A percentile compares a stretch with the other conserved stretches of the same genome.
Conservation (phyloP, 2,797 vertebrate species). For the Aldrovandia affinis region DNA sequence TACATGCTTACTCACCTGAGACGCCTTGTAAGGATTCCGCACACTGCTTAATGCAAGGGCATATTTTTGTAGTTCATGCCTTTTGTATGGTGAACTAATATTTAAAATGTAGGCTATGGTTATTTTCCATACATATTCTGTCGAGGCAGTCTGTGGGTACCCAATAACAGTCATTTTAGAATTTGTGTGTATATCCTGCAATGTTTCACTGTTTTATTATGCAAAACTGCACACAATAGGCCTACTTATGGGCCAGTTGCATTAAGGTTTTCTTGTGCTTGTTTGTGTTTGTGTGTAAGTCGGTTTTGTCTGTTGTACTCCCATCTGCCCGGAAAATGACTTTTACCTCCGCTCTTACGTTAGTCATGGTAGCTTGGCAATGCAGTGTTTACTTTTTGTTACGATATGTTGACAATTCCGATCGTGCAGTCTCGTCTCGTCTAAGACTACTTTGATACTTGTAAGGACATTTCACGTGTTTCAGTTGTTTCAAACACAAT, state of each 20-base stretch:
- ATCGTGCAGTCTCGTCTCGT: too few species aligned
- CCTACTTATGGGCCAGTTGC: constrained; percentile 24
- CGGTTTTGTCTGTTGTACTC: constrained; percentile 46
- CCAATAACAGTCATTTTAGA: neutral
- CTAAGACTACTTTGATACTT: too few species aligned
- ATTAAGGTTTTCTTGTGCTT: neutral
- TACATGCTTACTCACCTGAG: neutral
- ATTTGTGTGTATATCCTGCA: neutral
- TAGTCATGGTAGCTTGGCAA: constrained; percentile 63
- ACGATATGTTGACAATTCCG: too few species aligned
- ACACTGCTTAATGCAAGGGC: neutral
- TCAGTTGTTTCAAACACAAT: too few species aligned
- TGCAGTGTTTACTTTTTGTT: too few species aligned
- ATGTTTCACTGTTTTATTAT: neutral
- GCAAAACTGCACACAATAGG: neutral
- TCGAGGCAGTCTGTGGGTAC: neutral
- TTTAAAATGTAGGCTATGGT: neutral
- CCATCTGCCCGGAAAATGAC: constrained; percentile 62
- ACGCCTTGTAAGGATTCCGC: neutral
- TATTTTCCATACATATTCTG: neutral
- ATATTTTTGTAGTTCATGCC: neutral
- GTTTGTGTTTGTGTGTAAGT: constrained; percentile 42
- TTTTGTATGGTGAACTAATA: neutral
- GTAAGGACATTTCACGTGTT: too few species aligned
- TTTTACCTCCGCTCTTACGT: too few species aligned